A percentile compares a stretch with the other conserved stretches of the same genome.
Evolutionary conservation across 2,888 invertebrate species (phyloP).

Genomic region (Zootermopsis nevadensis): DNA sequence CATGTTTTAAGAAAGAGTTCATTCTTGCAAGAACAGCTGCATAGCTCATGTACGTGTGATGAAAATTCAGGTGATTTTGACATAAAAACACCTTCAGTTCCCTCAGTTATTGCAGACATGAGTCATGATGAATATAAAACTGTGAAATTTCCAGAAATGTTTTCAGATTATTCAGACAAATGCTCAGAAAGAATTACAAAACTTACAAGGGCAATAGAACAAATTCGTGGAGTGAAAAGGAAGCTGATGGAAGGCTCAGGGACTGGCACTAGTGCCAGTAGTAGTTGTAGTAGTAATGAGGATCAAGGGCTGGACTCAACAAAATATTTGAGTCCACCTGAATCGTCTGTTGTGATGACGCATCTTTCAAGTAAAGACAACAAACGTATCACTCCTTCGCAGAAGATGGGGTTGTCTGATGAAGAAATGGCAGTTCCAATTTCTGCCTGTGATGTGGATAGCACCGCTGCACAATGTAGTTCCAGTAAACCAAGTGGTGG

Average conservation of each 20-base stretch:
- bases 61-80: not conserved
- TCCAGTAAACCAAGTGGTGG: not conserved
- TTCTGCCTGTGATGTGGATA: not conserved
- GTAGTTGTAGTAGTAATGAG: no score
- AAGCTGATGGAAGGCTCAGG: not conserved
- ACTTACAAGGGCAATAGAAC: slow-evolving; percentile 24
- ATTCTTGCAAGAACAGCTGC: not conserved
- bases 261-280: not conserved
- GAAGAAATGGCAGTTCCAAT: not conserved
- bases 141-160: slow-evolving; percentile 1
- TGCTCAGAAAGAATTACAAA: slow-evolving; percentile 25
- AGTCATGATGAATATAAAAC: slow-evolving; percentile 23
- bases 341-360: not conserved
- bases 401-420: not conserved
- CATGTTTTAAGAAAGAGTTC: not conserved
- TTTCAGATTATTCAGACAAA: slow-evolving; percentile 6
- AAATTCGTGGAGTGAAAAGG: not conserved
- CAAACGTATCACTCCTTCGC: not conserved
- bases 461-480: not conserved
- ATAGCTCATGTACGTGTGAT: not conserved
- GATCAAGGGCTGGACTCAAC: slow-evolving; percentile 16
- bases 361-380: slow-evolving; percentile 2
- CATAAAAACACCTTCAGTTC: not conserved
- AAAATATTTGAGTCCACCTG: slow-evolving; percentile 23
- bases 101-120: not conserved